Conservation (phyloP, 1,140 invertebrate genomes). For the Zaprionus africanus region DNA sequence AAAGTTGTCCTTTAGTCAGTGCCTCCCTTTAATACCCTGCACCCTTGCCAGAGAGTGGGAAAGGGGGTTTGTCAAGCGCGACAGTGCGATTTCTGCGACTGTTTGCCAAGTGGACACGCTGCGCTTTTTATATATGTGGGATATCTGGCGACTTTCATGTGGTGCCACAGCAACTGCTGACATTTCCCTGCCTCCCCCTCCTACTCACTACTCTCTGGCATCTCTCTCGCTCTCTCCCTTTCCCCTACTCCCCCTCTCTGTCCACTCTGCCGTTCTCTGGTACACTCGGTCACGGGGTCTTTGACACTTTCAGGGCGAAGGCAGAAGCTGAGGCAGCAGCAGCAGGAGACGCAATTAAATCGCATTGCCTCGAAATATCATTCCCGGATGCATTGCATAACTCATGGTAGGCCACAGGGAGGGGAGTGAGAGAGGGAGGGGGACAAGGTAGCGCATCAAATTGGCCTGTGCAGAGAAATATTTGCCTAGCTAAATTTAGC, state of each 20-base stretch:
- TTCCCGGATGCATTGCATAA: constrained; percentile 75
- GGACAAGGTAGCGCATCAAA: constrained; percentile 24
- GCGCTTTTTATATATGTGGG: constrained; percentile 32
- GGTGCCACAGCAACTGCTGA: constrained; percentile 21
- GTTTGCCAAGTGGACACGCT: constrained; percentile 51
- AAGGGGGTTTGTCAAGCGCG: neutral
- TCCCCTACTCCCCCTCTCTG: neutral
- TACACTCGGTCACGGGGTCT: constrained; percentile 81
- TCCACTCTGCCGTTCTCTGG: constrained; percentile 45
- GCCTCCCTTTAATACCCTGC: neutral
- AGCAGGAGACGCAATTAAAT: constrained; percentile 61
- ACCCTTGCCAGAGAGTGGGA: neutral
- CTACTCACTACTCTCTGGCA: neutral
- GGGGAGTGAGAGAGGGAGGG: neutral
- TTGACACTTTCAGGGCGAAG: constrained; percentile 62
- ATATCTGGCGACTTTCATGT: constrained; percentile 23
- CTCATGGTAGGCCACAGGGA: neutral
- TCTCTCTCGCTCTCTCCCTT: neutral
- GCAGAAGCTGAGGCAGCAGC: neutral
- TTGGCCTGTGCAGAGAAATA: constrained; percentile 55
- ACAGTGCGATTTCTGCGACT: constrained; percentile 20
- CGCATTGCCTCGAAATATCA: constrained; percentile 57
- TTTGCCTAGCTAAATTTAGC: constrained; percentile 77
- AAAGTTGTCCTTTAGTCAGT: neutral
- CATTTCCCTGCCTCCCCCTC: constrained; percentile 18